These are phyloP conservation scores for Micrasema minimum DNA, from an alignment of 1,140 invertebrate genomes.

Conservation along the genomic window DNA sequence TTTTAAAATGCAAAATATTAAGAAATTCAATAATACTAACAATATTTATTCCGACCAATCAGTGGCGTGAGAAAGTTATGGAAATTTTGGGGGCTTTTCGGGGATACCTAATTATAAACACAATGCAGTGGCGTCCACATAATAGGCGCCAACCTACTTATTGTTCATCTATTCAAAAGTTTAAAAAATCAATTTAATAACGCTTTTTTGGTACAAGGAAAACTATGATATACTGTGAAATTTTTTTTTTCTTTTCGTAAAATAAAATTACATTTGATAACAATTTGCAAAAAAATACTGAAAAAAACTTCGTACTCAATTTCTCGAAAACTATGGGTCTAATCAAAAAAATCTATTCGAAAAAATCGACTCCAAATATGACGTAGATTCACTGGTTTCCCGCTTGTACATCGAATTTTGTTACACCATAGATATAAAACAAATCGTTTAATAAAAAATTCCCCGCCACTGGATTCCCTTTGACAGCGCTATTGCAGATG, in stretches of 20 bases:
- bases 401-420: too few species aligned
- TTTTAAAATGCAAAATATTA: too few species aligned
- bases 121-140: neutral
- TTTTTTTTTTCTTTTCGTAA: neutral
- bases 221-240: neutral
- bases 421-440: neutral
- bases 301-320: too few species aligned
- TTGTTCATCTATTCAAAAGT: neutral
- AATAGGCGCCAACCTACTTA: neutral
- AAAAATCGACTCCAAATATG: too few species aligned
- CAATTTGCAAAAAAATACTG: too few species aligned
- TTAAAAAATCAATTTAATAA: neutral
- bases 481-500: constrained; percentile 8
- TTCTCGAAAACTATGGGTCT: too few species aligned
- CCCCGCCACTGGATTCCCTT: constrained; percentile 3
- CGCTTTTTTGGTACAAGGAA: neutral
- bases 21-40: too few species aligned
- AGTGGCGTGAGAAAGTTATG: constrained; percentile 13
- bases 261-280: too few species aligned
- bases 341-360: too few species aligned
- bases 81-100: constrained; percentile 14
- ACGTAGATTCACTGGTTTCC: too few species aligned
- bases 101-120: neutral
- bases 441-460: neutral
- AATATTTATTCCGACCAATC: too few species aligned